Conservation (phyloP, 2,888 invertebrate species). For the Drosophila yooni region DNA sequence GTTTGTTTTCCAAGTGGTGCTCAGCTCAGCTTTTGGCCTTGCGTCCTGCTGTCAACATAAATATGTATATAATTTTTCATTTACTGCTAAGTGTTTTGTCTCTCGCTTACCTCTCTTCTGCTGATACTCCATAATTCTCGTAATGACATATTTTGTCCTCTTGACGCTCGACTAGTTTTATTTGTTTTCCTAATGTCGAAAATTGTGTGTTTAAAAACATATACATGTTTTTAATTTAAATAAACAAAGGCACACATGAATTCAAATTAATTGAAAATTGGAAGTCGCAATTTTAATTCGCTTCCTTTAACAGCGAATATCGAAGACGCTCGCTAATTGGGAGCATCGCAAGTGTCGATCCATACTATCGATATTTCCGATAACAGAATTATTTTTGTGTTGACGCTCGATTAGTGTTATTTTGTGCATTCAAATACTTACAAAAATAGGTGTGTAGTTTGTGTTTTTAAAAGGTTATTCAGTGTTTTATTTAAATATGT, state of each 20-base stretch:
- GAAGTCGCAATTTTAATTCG: background rate
- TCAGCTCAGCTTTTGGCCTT: slow-evolving; percentile 10
- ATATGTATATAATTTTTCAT: slow-evolving; percentile 67
- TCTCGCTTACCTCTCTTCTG: slow-evolving; percentile 27
- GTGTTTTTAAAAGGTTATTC: background rate
- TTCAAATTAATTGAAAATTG: background rate
- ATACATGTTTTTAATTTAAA: background rate
- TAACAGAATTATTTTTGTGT: background rate
- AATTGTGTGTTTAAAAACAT: background rate
- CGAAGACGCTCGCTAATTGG: background rate
- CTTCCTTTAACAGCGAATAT: background rate
- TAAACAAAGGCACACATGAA: background rate
- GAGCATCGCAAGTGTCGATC: background rate
- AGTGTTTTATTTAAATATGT: background rate
- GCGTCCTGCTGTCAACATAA: slow-evolving; percentile 36
- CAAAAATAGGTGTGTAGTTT: background rate
- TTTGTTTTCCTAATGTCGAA: slow-evolving; percentile 62
- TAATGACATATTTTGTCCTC: slow-evolving; percentile 64
- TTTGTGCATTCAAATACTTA: too few species aligned
- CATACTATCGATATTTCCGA: background rate
- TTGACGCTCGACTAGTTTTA: slow-evolving; percentile 66
- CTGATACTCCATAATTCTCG: slow-evolving; percentile 70
- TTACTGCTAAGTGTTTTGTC: slow-evolving; percentile 67
- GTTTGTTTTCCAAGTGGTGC: slow-evolving; percentile 22
- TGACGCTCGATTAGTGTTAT: background rate